Base-by-base conservation (phyloP, 1,140 invertebrate species). In the Stratiolaelaps scimitus region DNA sequence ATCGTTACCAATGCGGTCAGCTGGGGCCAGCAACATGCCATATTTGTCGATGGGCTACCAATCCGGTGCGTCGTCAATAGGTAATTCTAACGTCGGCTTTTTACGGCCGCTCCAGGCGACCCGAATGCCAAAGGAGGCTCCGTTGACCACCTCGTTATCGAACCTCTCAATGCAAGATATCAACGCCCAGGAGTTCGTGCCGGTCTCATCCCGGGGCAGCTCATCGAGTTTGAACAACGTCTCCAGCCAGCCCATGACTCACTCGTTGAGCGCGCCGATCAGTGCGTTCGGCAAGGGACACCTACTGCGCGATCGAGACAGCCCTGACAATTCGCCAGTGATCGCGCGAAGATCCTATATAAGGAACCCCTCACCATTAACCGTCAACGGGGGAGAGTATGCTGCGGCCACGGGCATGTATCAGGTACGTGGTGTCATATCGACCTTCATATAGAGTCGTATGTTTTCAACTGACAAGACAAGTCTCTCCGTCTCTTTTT, bases 311-410 rank as follows among this genome's bases (percentile, higher is more conserved):
- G 53, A 60, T 34, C 26, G 53, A 26, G 53, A 60, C 15, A 60
- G 53, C 34, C 53, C 53, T 60, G 53, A 60, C 15, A 60, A 60
- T 60, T 60, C 53, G 26, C 53, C 53, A 15, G 53, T 60, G 26
- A 60, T 60, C 17, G 53, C 53, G 15, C 53, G 53, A 1, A 26
- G 53, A 17, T 60, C 53, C 1, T 60, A 29, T 23, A 60, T 60
- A 23, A 60, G 53, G 20, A 60, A 60, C 10, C 53, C 53, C 23
- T 60, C 53, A 26, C 53, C 53, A 29, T 10, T 60, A 34, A 60
- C 53, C 20, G 53, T 60, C 34, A 60, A 60, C 53, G 53, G 53
- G 17, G 53, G 53, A 15, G 53, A 60, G 15, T 60, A 60, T 40
- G 34, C 34, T 40, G 10, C 34, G 4, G 5, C 34, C 53, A 60